These are phyloP conservation scores for Lottia gigantea DNA, from an alignment of 2,888 invertebrate species.

Conservation along the genomic window DNA sequence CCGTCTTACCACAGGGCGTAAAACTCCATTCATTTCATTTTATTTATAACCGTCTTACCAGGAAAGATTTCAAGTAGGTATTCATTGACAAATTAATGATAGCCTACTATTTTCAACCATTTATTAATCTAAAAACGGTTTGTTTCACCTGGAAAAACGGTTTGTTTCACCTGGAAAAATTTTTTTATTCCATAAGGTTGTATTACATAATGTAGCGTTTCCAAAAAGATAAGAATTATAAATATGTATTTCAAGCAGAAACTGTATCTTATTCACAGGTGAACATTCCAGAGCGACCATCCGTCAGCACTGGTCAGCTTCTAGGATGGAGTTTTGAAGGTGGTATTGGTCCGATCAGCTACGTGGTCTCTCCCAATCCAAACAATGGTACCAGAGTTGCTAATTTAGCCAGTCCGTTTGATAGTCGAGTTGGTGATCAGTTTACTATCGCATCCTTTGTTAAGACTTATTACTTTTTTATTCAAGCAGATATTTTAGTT, in stretches of 20 bases:
- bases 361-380: slow-evolving; percentile 7
- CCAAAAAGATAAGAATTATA: too few relatives aligned
- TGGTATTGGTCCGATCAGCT: slow-evolving; percentile 18
- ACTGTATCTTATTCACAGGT: background rate
- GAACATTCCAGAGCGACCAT: slow-evolving; percentile 11
- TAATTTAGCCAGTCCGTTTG: background rate
- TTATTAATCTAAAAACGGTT: too few relatives aligned
- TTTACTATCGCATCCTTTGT: slow-evolving; percentile 5
- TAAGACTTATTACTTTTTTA: slow-evolving; percentile 18
- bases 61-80: too few relatives aligned
- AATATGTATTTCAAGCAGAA: background rate
- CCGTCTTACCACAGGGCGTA: too few relatives aligned
- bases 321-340: slow-evolving; percentile 17
- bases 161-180: too few relatives aligned
- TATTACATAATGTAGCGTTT: too few relatives aligned
- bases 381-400: slow-evolving; percentile 12
- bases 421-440: slow-evolving; percentile 5
- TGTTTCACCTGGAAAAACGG: too few relatives aligned
- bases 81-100: too few relatives aligned
- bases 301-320: slow-evolving; percentile 12
- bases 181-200: too few relatives aligned
- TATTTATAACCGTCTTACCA: too few relatives aligned
- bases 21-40: too few relatives aligned
- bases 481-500: slow-evolving; percentile 10
- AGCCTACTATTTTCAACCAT: too few relatives aligned